These are phyloP conservation scores for Elephas maximus DNA, from an alignment of 2,113 vertebrate species.

Conservation along the genomic window DNA sequence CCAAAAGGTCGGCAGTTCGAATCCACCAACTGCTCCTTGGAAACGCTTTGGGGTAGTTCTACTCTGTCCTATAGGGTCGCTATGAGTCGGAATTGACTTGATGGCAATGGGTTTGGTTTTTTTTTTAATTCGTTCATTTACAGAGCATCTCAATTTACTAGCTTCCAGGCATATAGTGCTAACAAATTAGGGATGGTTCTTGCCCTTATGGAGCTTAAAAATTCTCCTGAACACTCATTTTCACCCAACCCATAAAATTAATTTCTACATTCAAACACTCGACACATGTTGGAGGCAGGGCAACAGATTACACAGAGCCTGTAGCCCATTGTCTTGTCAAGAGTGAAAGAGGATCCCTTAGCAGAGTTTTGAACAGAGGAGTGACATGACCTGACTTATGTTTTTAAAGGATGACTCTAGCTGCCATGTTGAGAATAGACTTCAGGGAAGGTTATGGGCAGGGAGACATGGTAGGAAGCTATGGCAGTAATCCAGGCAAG, in stretches of 20 bases:
- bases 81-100: too few relatives aligned
- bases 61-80: too few relatives aligned
- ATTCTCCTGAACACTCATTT: background rate
- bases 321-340: background rate
- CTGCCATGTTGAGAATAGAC: background rate
- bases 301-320: background rate
- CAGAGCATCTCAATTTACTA: background rate
- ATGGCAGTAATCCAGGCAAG: background rate
- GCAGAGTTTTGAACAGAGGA: background rate
- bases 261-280: constrained; percentile 6
- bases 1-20: too few relatives aligned
- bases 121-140: background rate
- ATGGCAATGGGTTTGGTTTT: background rate
- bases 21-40: too few relatives aligned
- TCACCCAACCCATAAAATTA: background rate
- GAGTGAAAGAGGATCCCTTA: background rate
- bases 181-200: background rate
- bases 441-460: background rate
- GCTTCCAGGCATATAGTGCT: background rate
- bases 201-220: background rate
- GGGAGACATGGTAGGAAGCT: background rate
- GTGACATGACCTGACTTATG: background rate
- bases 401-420: background rate
- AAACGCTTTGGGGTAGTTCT: too few relatives aligned
- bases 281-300: background rate